Evolutionary conservation across 2,888 invertebrate species (phyloP), one percentile per base, ranked within the genome.

Genomic region (Diploptera punctata): DNA sequence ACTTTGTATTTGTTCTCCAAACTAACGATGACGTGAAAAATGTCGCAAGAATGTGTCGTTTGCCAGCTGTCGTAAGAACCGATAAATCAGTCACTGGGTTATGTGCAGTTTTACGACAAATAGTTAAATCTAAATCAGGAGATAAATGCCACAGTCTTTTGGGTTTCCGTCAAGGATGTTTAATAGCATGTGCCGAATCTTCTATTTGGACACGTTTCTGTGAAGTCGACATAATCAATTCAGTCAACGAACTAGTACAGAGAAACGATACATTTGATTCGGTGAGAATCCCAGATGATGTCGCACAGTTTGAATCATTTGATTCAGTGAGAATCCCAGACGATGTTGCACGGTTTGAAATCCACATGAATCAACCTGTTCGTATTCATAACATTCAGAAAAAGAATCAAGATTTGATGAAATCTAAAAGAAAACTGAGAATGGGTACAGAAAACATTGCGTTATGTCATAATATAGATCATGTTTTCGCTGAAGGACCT

Each of bases 141-240:
- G 80, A 81, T 70, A 73, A 84, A 67, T 84, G 84, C 57, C 84
- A 85, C 67, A 83, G 85, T 21, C 82, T 95, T 52, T 84, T 95
- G 16, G 95, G 95, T 0, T 96, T 95, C 79, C 90, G 94, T 74
- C 89, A 88, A 74, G 89, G 92, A 68, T 95, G 95, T 79, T 84
- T 96, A 16, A 87, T 93, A 78, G 91, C 95, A 1, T 94, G 94
- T 68, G 91, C 94, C 29, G 95, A 95, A 83, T 87, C 89, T 9
- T 95, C 95, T 9, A 86, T 93, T 47, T 97, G 96, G 97, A 97
- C 97, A 0, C 92, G 92, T 79, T 95, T 95, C 81, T 97, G 97
- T 85, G 97, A 97, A 85, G 86, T 86, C 18, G 93, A 95, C 80
- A 84, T 95, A 54, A 87, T 93, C 13, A 81, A 84, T 68, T 87